Base-by-base conservation (phyloP, 2,888 invertebrate genomes). In the Pilophorus perplexus region DNA sequence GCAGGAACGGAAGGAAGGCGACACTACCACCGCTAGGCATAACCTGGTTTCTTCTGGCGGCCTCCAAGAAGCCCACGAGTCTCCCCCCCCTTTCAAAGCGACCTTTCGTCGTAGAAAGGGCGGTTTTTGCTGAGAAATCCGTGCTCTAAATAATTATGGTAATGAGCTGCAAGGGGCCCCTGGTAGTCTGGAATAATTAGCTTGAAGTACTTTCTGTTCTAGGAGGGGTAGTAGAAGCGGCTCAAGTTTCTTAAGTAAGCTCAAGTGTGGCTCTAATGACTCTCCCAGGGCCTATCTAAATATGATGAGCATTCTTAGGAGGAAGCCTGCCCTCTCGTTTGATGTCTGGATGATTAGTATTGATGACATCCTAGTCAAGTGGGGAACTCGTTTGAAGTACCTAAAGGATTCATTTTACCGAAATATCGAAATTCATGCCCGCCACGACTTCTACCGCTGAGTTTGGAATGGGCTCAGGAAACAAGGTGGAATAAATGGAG, bases 131-230 rank as follows among this genome's bases (percentile, higher is more conserved):
- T 23, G 10, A 57, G 57, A 22, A 57, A 59, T 59, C 59, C 42
- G 42, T 18, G 59, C 59, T 59, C 59, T 59, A 59, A 42, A 59
- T 59, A 59, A 59, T 59, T 59, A 59, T 59, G 59, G 42, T 59
- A 42, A 59, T 59, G 59, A 42, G 59, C 42, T 20, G 20, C 42
- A 20, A 42, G 42, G 59, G n/a, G n/a, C n/a, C 40, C 42, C 25
- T 59, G 40, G 59, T 59, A 59, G 23, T 27, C 40, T n/a, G 27
- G 59, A 42, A 59, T 59, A 59, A 59, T 59, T 59, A 59, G 42
- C 59, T 59, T 18, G 25, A 42, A 59, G 59, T 59, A 59, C 57
- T 57, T 57, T 57, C 57, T 57, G 40, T 42, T 40, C 25, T 42
- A 57, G 38, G n/a, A n/a, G n/a, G n/a, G n/a, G n/a, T n/a, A n/a